Evolutionary conservation across 2,888 invertebrate genomes (phyloP), one percentile per base, ranked within the genome.

Genomic region (Ferdinandea cuprea): DNA sequence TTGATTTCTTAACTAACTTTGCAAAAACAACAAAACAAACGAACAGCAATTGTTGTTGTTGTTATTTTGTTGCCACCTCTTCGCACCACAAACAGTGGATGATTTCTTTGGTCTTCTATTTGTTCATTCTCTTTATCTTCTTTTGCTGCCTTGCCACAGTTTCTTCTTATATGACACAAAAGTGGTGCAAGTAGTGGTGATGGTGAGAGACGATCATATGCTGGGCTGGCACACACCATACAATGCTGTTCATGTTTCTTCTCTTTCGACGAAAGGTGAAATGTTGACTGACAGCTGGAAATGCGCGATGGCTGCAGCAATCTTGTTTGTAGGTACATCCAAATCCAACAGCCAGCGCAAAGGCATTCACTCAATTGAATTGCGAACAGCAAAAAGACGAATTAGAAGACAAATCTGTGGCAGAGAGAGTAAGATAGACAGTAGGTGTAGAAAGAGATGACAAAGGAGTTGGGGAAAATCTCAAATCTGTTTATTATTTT

Each of bases 261-360:
- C 50, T 30, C 30, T 30, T 52, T 52, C 48, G 56, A 32, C 46
- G 54, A 56, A 76, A 69, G 58, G 69, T 76, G 76, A 59, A 81
- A 76, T 76, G 58, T 76, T 81, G 80, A 81, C 58, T 81, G 80
- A 81, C 76, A 81, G 80, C 46, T 71, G 76, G 52, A 50, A 58
- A 81, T 37, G 56, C 25, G 69, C 69, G 37, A 80, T 80, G 74
- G 80, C 74, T 76, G 80, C 56, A 69, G 44, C 17, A 0, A 9
- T 19, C 3, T 19, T 3, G 3, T 11, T 42, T 37, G 17, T 3
- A 40, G 5, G 7, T 11, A 17, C 8, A 32, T 40, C 5, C 13
- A 6, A 1, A 6, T 17, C 3, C 40, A 42, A 0, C 7, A 5
- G 40, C 3, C 15, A 15, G 9, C 3, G 3, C 9, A 17, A 8